Evolutionary conservation across 2,797 vertebrate species (phyloP), one percentile per base, ranked within the genome.

Genomic region (Hemitrygon akajei): DNA sequence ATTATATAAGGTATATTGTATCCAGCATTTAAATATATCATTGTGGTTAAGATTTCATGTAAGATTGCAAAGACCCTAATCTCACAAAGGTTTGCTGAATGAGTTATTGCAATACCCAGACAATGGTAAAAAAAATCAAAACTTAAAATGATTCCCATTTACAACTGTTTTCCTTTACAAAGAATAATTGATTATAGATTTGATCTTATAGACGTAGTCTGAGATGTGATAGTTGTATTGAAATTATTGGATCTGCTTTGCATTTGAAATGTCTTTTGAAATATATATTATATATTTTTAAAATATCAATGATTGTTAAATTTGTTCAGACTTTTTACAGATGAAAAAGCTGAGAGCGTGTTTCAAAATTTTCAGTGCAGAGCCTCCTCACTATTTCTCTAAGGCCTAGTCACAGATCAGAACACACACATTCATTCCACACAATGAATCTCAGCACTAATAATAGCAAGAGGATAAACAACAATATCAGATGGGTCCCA

Each of bases 161-260:
- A 40, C 89, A 91, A 47, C 40, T 73, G 40, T 20, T 40, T 3
- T 71, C 34, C 63, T 66, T 66, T 14, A 66, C 11, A 91, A 93
- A 76, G 91, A 93, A 30, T 93, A 58, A n/a, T 76, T 93, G 91
- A 93, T 93, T 25, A 25, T 76, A 22, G 71, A 76, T 56, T 93
- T 75, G 37, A 75, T 58, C 12, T 75, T 30, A 0, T 10, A 47
- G 11, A 30, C 6, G 56, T 93, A 93, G 76, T 37, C 25, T 73
- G 40, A 76, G 40, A 27, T 30, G 69, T 25, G 63, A 11, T 91
- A 56, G 25, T 47, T 93, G 11, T 91, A 47, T 40, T 76, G 91
- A 71, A 56, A 76, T 76, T 56, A 56, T 7, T 40, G 12, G 25
- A 40, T 34, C 9, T n/a, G 27, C 58, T 87, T 63, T 63, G 84